A percentile compares a stretch with the other conserved stretches of the same genome.
Evolutionary conservation across 2,797 vertebrate species (phyloP).

Genomic region (Chrysolophus pictus): DNA sequence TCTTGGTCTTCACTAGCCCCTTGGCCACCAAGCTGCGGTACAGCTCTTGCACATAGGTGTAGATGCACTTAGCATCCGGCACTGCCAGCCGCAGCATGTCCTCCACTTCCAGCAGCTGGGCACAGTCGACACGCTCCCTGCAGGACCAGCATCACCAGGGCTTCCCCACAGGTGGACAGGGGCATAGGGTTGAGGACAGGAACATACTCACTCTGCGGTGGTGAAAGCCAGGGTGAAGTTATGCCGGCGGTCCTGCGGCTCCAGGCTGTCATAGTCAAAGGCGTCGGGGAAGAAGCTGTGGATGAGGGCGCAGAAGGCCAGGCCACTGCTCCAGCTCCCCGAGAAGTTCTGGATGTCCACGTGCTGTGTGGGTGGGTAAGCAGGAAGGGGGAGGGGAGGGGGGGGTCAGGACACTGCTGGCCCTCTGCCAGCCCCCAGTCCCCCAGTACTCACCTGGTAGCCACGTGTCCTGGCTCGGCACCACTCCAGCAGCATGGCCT

Average conservation of each 20-base stretch:
- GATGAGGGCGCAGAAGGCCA: constrained; percentile 82
- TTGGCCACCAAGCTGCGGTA: constrained; percentile 82
- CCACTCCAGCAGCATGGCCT: constrained; percentile 82
- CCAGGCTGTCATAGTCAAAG: constrained; percentile 75
- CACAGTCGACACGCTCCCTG: constrained; percentile 78
- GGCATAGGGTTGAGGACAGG: not conserved
- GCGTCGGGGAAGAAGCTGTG: constrained; percentile 82
- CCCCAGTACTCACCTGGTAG: constrained; percentile 65
- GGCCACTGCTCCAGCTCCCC: constrained; percentile 79
- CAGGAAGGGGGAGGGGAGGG: not conserved
- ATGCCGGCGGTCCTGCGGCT: constrained; percentile 67
- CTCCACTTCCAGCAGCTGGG: constrained; percentile 81
- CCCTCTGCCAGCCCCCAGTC: too few relatives aligned
- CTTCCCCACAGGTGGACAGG: too few relatives aligned
- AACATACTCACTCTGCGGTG: constrained; percentile 71
- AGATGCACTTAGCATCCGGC: constrained; percentile 81
- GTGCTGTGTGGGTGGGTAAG: constrained; percentile 25
- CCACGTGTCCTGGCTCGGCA: constrained; percentile 78
- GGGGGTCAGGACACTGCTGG: too few relatives aligned
- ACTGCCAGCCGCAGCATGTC: constrained; percentile 79
- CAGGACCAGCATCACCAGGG: not conserved
- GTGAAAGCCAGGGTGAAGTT: constrained; percentile 79
- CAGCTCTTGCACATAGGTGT: constrained; percentile 83
- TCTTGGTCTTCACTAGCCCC: constrained; percentile 81
- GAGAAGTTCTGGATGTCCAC: constrained; percentile 83